These are phyloP conservation scores for Drosophila bocki DNA, from an alignment of 1,140 invertebrate genomes.

Conservation along the genomic window DNA sequence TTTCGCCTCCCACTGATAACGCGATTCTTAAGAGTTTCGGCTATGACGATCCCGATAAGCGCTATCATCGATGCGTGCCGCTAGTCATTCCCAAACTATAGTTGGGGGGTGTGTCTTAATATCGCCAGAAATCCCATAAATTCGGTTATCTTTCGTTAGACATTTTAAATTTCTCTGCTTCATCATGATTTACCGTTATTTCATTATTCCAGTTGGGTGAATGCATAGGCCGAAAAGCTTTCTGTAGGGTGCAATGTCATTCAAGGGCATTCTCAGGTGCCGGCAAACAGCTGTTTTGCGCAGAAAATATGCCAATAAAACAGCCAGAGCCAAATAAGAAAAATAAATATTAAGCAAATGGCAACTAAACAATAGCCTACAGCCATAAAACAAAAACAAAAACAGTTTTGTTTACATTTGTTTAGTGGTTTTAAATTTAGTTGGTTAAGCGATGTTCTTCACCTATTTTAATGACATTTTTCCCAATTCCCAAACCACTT, in stretches of 20 bases:
- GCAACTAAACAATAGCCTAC: neutral
- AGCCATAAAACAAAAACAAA: slow-evolving; percentile 10
- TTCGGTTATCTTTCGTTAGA: neutral
- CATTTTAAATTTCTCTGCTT: neutral
- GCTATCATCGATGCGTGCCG: slow-evolving; percentile 50
- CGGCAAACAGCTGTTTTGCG: slow-evolving; percentile 38
- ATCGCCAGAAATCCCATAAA: neutral
- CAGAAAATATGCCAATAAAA: slow-evolving; percentile 7
- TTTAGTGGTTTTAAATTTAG: neutral
- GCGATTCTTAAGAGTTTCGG: slow-evolving; percentile 32
- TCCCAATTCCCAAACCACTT: neutral
- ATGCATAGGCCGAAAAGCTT: slow-evolving; percentile 1
- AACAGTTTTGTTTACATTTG: slow-evolving; percentile 44
- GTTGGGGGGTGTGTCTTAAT: slow-evolving; percentile 20
- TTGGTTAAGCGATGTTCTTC: neutral
- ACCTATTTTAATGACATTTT: slow-evolving; percentile 1
- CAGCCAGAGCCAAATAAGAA: neutral
- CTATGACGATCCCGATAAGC: slow-evolving; percentile 55
- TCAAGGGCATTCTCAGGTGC: slow-evolving; percentile 70
- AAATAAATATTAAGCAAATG: neutral
- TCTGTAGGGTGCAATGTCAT: slow-evolving; percentile 78
- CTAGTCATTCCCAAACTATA: neutral
- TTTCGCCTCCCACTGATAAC: slow-evolving; percentile 66
- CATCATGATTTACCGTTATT: slow-evolving; percentile 8
- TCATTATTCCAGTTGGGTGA: neutral